These are phyloP conservation scores for Mohoua ochrocephala DNA, from an alignment of 2,113 vertebrate genomes.

Conservation along the genomic window DNA sequence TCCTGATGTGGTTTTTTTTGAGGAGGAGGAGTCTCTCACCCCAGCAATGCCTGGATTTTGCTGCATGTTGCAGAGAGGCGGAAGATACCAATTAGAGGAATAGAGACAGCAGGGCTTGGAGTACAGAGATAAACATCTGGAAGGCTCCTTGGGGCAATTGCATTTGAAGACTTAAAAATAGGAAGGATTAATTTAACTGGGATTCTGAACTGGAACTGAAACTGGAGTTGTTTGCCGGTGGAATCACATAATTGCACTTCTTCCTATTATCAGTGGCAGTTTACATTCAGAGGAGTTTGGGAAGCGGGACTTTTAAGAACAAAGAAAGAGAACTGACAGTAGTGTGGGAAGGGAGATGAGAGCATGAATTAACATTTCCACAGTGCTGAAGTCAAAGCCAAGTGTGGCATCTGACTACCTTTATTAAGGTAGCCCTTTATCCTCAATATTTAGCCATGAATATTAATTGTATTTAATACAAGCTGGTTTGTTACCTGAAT, in stretches of 20 bases:
- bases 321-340: background rate
- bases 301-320: background rate
- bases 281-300: background rate
- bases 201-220: conserved; percentile 8
- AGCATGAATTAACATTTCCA: background rate
- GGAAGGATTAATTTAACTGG: background rate
- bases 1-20: background rate
- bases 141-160: conserved; percentile 10
- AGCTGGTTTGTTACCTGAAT: background rate
- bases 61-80: background rate
- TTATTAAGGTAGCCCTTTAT: background rate
- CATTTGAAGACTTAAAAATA: conserved; percentile 21
- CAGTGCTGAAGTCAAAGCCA: background rate
- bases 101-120: background rate
- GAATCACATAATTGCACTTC: background rate
- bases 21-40: background rate
- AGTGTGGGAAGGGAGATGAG: background rate
- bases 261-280: background rate
- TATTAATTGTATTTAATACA: background rate
- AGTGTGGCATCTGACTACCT: background rate
- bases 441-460: background rate
- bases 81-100: conserved; percentile 28
- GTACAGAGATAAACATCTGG: conserved; percentile 38
- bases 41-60: background rate
- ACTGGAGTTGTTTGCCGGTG: background rate